Evolutionary conservation across 2,797 vertebrate genomes (phyloP).

Genomic region (Antrozous pallidus): DNA sequence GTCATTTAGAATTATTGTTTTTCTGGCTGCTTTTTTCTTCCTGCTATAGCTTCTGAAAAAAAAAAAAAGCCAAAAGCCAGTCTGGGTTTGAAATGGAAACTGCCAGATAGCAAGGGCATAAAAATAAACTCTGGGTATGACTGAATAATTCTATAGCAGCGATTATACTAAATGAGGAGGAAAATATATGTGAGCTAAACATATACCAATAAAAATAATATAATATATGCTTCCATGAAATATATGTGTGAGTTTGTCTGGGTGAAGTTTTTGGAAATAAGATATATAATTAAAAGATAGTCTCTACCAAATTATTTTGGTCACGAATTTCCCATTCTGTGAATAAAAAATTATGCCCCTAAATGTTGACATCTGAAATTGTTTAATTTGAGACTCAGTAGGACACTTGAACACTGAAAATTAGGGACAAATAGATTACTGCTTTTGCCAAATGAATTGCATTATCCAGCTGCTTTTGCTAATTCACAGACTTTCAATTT

Average conservation of each 20-base stretch:
- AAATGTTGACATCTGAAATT: not conserved
- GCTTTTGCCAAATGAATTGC: not conserved
- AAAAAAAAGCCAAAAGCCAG: not conserved
- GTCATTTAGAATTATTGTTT: not conserved
- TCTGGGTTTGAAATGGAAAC: constrained; percentile 42
- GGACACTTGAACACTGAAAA: constrained; percentile 38
- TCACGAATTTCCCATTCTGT: not conserved
- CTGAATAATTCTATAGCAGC: not conserved
- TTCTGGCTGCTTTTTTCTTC: not conserved
- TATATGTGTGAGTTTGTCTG: not conserved
- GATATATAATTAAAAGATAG: not conserved
- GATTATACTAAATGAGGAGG: constrained; percentile 4
- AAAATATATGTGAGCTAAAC: not conserved
- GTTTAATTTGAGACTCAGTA: constrained; percentile 9
- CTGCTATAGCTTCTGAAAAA: not conserved
- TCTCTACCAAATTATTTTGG: not conserved
- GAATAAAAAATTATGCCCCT: not conserved
- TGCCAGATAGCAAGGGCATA: not conserved
- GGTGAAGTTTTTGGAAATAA: not conserved
- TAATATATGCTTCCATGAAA: not conserved
- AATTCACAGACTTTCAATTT: not conserved
- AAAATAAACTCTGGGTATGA: not conserved
- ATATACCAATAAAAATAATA: not conserved
- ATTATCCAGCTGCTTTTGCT: constrained; percentile 27
- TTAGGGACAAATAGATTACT: not conserved